A percentile compares a stretch with the other conserved stretches of the same genome.
phyloP scores from a whole-genome alignment of 2,888 invertebrate species.

The Lochmaea capreae region DNA sequence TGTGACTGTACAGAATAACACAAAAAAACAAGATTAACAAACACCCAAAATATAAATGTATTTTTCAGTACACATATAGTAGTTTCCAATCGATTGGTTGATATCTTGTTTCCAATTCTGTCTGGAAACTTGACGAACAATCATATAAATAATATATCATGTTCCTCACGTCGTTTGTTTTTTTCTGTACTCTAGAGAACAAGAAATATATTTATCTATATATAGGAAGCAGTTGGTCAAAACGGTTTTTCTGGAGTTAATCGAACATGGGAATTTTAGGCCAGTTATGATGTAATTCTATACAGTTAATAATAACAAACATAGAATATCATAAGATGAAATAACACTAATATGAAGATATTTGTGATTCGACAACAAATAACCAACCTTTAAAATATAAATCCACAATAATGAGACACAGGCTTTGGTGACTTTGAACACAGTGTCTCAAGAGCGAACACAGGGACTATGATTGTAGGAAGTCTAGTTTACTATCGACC shows the following conservation, averaged over 20 bases:
- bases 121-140: slow-evolving; percentile 3
- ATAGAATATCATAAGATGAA: too few relatives aligned
- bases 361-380: too few relatives aligned
- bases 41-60: too few relatives aligned
- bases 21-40: too few relatives aligned
- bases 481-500: too few relatives aligned
- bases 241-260: slow-evolving; percentile 7
- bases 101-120: background rate
- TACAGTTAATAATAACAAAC: background rate
- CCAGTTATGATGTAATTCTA: background rate
- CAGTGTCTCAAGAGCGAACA: too few relatives aligned
- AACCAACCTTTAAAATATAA: too few relatives aligned
- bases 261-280: background rate
- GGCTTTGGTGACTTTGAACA: too few relatives aligned
- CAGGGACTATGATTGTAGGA: too few relatives aligned
- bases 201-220: background rate
- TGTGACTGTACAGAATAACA: too few relatives aligned
- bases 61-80: background rate
- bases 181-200: slow-evolving; percentile 10
- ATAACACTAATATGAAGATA: too few relatives aligned
- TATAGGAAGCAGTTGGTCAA: slow-evolving; percentile 12
- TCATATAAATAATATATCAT: slow-evolving; percentile 18
- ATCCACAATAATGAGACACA: too few relatives aligned
- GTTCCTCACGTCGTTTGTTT: slow-evolving; percentile 10
- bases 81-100: background rate